Percentiles rank a stretch among this genome's conserved stretches.
These are phyloP conservation scores for Holcopasites calliopsidis DNA, from an alignment of 1,140 invertebrate genomes.

Conservation along the genomic window DNA sequence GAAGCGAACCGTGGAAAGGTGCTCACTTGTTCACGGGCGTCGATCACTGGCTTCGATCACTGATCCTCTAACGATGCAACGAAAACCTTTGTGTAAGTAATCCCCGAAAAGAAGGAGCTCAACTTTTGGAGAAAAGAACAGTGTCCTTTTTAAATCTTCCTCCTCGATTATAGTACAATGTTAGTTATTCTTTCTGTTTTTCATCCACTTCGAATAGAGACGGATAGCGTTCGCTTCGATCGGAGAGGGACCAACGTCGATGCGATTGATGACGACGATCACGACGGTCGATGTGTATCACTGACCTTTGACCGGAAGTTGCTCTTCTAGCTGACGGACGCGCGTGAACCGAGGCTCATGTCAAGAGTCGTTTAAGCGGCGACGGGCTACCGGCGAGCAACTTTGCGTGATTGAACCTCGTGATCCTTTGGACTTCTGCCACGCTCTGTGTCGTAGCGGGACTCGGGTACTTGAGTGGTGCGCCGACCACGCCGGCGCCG, in stretches of 20 bases:
- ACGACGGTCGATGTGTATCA: constrained; percentile 21
- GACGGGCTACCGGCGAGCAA: constrained; percentile 54
- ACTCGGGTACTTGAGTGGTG: constrained; percentile 46
- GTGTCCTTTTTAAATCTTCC: too few relatives aligned
- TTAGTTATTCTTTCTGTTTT: not conserved
- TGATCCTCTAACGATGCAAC: not conserved
- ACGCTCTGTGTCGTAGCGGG: constrained; percentile 60
- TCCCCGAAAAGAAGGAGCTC: too few relatives aligned
- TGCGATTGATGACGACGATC: constrained; percentile 15
- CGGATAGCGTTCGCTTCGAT: not conserved
- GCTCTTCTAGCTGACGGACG: constrained; percentile 55
- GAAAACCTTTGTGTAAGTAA: not conserved
- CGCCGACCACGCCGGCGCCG: constrained; percentile 41
- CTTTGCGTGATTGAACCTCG: constrained; percentile 54
- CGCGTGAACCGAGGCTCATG: constrained; percentile 66
- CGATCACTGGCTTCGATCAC: constrained; percentile 8
- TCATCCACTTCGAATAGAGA: not conserved
- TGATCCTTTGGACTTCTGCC: constrained; percentile 68
- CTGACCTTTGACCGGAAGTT: constrained; percentile 55
- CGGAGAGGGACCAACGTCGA: not conserved
- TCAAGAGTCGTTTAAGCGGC: constrained; percentile 48
- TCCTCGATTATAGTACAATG: too few relatives aligned
- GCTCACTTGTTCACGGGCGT: constrained; percentile 53
- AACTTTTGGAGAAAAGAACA: too few relatives aligned
- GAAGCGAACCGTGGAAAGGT: constrained; percentile 6